phyloP scores from a whole-genome alignment of 2,797 vertebrate species.

The Myotis findleyi region DNA sequence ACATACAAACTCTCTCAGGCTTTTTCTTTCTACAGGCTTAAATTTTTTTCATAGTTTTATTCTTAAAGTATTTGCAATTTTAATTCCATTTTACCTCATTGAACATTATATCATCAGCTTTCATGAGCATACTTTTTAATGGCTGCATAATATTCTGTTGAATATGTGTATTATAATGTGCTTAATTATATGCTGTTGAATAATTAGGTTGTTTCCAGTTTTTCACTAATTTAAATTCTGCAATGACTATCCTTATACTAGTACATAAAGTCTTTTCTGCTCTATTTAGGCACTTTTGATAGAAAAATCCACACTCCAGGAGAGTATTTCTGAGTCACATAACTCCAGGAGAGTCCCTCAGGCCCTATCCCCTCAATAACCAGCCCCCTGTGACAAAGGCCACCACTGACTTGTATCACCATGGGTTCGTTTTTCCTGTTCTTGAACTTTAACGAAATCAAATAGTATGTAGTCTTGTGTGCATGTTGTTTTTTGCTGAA shows the following conservation, averaged over 20 bases:
- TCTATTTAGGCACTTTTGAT: neutral
- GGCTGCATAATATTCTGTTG: neutral
- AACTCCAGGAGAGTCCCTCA: neutral
- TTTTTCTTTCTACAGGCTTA: neutral
- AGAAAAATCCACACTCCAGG: neutral
- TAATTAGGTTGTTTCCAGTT: conserved; percentile 13
- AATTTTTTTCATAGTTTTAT: neutral
- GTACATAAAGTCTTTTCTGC: neutral
- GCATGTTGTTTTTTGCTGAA: neutral
- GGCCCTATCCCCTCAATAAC: neutral
- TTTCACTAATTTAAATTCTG: conserved; percentile 22
- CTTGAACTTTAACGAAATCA: neutral
- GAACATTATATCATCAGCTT: conserved; percentile 18
- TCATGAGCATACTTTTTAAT: conserved; percentile 36
- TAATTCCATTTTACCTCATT: conserved; percentile 9
- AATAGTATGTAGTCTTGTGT: neutral
- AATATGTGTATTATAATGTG: conserved; percentile 39
- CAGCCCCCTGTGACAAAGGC: neutral
- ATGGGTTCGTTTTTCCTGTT: neutral
- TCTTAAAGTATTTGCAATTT: conserved; percentile 50
- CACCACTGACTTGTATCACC: neutral
- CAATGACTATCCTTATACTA: neutral
- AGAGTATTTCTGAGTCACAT: neutral
- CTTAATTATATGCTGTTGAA: conserved; percentile 40
- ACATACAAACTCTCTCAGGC: neutral